Conservation (phyloP, 2,113 vertebrate genomes). For the Lontra canadensis region DNA sequence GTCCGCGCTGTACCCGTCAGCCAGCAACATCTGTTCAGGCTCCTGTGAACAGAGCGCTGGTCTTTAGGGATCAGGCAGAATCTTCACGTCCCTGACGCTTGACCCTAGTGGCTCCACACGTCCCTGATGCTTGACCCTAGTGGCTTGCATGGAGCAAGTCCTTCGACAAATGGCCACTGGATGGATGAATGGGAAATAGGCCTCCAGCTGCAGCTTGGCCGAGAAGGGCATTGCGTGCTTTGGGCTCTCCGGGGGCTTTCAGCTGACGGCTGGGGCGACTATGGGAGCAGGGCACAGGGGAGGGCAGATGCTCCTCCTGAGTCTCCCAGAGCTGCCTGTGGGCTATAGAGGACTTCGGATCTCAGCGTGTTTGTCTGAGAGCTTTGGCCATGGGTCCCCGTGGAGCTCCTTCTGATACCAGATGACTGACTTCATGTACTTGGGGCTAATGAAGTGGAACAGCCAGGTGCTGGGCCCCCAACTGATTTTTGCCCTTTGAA, state of each 20-base stretch:
- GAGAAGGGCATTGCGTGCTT: not conserved
- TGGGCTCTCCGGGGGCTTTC: not conserved
- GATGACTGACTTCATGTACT: constrained; percentile 44
- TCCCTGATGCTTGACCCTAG: not conserved
- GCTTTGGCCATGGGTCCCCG: not conserved
- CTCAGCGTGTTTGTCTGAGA: not conserved
- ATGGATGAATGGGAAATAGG: not conserved
- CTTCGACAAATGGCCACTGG: not conserved
- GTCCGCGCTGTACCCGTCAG: not conserved
- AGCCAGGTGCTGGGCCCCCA: not conserved
- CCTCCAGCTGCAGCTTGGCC: not conserved
- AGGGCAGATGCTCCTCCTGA: not conserved
- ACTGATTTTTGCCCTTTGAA: constrained; percentile 51
- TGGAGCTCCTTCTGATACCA: not conserved
- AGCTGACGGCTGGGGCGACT: not conserved
- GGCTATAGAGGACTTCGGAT: not conserved
- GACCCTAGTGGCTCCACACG: not conserved
- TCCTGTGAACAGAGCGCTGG: not conserved
- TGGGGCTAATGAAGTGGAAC: constrained; percentile 62
- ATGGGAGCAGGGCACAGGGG: not conserved
- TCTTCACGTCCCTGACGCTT: not conserved
- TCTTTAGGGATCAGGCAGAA: not conserved
- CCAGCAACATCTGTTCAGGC: not conserved
- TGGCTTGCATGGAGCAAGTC: not conserved
- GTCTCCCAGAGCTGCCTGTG: not conserved